Conservation (phyloP, 2,888 invertebrate species). For the Venustoraphidia nigricollis region DNA sequence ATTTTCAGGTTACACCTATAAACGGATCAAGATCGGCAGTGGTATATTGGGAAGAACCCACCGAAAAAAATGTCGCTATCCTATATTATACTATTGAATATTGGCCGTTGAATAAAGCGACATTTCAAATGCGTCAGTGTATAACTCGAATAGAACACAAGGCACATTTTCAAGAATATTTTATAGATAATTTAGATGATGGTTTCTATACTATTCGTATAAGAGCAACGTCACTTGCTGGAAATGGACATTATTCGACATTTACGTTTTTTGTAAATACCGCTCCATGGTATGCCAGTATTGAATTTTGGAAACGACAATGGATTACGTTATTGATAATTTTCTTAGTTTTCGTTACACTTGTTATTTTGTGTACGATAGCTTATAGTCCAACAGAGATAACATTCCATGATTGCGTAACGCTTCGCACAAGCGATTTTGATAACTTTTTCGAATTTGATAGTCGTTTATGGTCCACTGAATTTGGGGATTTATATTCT, state of each 20-base stretch:
- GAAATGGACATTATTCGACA: slow-evolving; percentile 22
- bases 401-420: too few relatives aligned
- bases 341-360: too few relatives aligned
- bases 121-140: slow-evolving; percentile 30
- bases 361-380: too few relatives aligned
- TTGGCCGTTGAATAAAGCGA: slow-evolving; percentile 23
- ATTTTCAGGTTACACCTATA: slow-evolving; percentile 11
- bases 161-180: slow-evolving; percentile 16
- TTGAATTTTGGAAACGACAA: too few relatives aligned
- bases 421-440: too few relatives aligned
- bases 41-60: slow-evolving; percentile 41
- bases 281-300: too few relatives aligned
- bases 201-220: slow-evolving; percentile 43
- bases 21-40: slow-evolving; percentile 10
- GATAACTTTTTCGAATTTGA: too few relatives aligned
- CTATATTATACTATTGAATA: slow-evolving; percentile 45
- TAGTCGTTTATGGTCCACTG: too few relatives aligned
- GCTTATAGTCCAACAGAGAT: too few relatives aligned
- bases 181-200: slow-evolving; percentile 27
- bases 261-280: too few relatives aligned
- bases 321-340: too few relatives aligned
- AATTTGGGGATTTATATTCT: too few relatives aligned
- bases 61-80: slow-evolving; percentile 46
- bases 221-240: slow-evolving; percentile 42
- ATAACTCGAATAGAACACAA: slow-evolving; percentile 25